These are phyloP conservation scores for Tragelaphus eurycerus DNA, from an alignment of 2,797 vertebrate species.

Conservation along the genomic window DNA sequence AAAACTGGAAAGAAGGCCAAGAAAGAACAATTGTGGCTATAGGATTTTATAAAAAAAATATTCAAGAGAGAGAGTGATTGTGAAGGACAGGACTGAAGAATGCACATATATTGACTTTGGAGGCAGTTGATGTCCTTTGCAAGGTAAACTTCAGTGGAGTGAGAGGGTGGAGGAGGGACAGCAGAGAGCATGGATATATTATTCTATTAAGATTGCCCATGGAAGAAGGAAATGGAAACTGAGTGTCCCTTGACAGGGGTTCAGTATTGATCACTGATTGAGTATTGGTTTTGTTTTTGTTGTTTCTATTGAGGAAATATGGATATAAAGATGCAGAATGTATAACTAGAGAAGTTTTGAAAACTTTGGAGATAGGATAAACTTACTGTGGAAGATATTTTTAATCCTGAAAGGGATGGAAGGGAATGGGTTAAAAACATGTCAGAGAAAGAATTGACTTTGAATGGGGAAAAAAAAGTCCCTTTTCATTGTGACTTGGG, in stretches of 20 bases:
- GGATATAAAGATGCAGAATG: neutral
- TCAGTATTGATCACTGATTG: neutral
- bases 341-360: neutral
- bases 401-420: neutral
- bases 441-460: neutral
- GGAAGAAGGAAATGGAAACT: neutral
- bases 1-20: neutral
- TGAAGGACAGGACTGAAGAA: neutral
- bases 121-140: neutral
- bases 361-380: neutral
- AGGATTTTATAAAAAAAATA: neutral
- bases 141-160: neutral
- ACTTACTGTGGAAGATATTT: neutral
- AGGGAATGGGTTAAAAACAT: neutral
- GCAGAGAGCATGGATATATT: neutral
- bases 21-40: neutral
- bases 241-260: neutral
- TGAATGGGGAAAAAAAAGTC: neutral
- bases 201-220: neutral
- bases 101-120: neutral
- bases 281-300: neutral
- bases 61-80: neutral
- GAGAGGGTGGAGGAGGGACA: fast-evolving
- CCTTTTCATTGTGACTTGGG: neutral
- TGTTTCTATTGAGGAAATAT: neutral